These are phyloP conservation scores for Mactromeris polynyma DNA, from an alignment of 2,888 invertebrate genomes.

Conservation along the genomic window DNA sequence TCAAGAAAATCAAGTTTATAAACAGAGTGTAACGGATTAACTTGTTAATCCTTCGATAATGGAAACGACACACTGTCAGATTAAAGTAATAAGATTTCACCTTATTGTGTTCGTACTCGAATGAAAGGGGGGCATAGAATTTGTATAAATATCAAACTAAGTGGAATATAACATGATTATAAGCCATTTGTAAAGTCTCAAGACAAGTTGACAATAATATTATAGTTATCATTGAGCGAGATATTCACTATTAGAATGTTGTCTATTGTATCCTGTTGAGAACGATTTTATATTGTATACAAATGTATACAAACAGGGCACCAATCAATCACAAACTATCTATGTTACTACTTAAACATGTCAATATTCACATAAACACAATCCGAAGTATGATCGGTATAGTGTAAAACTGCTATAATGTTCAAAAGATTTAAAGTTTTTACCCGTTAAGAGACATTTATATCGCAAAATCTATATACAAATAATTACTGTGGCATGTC, in stretches of 20 bases:
- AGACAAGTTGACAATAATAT: neutral
- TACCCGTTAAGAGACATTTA: neutral
- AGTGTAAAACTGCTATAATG: neutral
- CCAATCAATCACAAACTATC: neutral
- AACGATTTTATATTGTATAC: neutral
- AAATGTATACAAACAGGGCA: neutral
- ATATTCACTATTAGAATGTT: neutral
- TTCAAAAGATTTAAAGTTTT: neutral
- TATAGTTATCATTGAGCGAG: neutral
- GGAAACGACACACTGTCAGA: neutral
- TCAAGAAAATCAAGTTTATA: neutral
- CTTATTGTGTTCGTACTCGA: neutral
- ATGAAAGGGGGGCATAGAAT: neutral
- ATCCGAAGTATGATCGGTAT: neutral
- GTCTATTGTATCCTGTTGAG: neutral
- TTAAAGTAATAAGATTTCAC: neutral
- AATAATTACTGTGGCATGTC: neutral
- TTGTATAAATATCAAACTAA: neutral
- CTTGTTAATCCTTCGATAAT: neutral
- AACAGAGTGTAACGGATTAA: neutral
- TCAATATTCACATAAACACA: neutral
- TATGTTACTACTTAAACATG: neutral
- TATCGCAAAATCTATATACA: neutral
- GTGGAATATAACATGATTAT: neutral
- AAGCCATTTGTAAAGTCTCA: neutral